These are phyloP conservation scores for Nothoprocta pentlandii DNA, from an alignment of 2,113 vertebrate species.

Conservation along the genomic window DNA sequence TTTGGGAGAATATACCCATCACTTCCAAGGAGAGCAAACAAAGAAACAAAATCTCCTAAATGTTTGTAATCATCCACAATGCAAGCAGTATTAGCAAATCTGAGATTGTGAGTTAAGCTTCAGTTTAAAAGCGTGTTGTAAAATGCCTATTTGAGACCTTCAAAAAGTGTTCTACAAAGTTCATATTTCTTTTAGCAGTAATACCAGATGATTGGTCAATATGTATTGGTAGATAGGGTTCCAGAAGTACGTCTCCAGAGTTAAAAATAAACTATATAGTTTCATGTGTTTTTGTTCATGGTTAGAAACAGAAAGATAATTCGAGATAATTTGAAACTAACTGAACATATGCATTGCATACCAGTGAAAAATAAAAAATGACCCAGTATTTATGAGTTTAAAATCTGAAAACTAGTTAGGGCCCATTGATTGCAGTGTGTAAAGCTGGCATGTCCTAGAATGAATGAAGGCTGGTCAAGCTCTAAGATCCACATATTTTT, in stretches of 20 bases:
- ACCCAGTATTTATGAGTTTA: not conserved
- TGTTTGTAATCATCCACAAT: not conserved
- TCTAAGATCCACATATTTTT: not conserved
- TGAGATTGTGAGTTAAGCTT: not conserved
- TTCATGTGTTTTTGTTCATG: not conserved
- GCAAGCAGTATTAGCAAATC: not conserved
- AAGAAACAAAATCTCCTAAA: fast-evolving
- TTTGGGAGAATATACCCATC: not conserved
- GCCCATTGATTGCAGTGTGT: not conserved
- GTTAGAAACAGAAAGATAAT: not conserved
- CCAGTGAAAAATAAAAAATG: not conserved
- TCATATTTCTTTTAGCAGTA: not conserved
- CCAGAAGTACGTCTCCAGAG: not conserved
- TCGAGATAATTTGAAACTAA: not conserved
- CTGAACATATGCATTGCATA: not conserved
- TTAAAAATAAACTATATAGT: not conserved
- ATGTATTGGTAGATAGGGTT: not conserved
- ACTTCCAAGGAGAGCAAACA: not conserved
- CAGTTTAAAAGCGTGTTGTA: not conserved
- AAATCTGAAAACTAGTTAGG: not conserved
- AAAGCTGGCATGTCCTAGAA: not conserved
- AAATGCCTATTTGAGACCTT: not conserved
- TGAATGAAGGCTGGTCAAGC: not conserved
- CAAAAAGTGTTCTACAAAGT: not conserved
- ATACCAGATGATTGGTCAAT: fast-evolving